These are phyloP conservation scores for Micromussa lordhowensis DNA, from an alignment of 92 coral and sea anemone genomes.

Conservation along the genomic window DNA sequence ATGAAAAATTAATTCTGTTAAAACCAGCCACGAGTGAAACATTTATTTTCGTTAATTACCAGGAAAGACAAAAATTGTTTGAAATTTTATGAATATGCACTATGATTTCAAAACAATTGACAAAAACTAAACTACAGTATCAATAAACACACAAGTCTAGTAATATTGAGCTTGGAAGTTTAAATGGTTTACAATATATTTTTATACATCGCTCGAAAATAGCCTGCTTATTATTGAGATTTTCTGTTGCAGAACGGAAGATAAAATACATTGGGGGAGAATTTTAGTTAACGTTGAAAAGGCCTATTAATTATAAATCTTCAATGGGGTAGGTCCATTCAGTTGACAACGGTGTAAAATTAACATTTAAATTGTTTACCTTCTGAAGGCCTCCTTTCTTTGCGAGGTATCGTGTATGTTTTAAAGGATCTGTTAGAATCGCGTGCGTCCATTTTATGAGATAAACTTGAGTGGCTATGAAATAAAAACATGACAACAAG, in stretches of 20 bases:
- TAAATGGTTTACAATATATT: neutral
- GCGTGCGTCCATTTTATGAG: neutral
- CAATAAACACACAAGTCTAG: neutral
- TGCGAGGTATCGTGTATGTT: constrained; percentile 62
- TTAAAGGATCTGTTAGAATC: constrained; percentile 22
- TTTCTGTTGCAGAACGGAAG: neutral
- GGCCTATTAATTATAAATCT: neutral
- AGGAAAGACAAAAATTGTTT: neutral
- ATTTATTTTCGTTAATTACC: neutral
- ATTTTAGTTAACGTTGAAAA: neutral
- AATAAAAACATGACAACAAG: too few relatives aligned
- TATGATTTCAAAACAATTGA: neutral
- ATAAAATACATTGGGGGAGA: neutral
- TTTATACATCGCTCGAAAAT: neutral
- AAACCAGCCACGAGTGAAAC: neutral
- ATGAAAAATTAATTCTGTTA: neutral
- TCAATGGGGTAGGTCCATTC: neutral
- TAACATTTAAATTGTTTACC: constrained; percentile 34
- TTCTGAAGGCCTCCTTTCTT: constrained; percentile 56
- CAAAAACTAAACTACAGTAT: neutral
- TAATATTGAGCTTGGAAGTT: neutral
- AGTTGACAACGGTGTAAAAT: neutral
- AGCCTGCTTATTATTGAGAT: neutral
- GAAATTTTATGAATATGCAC: neutral
- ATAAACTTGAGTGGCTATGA: neutral